These are phyloP conservation scores for Penaeus japonicus DNA, from an alignment of 1,140 invertebrate genomes.

Conservation along the genomic window DNA sequence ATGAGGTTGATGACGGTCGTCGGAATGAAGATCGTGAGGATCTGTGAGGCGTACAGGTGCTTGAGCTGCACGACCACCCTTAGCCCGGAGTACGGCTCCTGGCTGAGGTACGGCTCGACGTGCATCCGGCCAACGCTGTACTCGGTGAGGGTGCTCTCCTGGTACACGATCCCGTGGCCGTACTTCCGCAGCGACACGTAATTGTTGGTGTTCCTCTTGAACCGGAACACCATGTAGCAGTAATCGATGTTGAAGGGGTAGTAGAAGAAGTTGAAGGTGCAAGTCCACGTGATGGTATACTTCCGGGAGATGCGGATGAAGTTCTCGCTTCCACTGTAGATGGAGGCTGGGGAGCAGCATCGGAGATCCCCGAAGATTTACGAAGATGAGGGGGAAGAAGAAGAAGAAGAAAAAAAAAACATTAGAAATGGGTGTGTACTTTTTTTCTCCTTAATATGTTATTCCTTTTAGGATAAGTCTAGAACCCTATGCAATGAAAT, in stretches of 20 bases:
- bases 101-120: not conserved
- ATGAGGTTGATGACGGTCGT: not conserved
- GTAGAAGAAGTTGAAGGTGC: constrained; percentile 58
- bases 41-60: constrained; percentile 15
- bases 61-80: constrained; percentile 4
- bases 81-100: constrained; percentile 6
- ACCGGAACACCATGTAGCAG: constrained; percentile 51
- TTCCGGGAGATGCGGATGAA: constrained; percentile 44
- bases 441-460: too few relatives aligned
- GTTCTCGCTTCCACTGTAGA: constrained; percentile 44
- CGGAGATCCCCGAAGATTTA: too few relatives aligned
- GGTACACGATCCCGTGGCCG: constrained; percentile 33
- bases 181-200: constrained; percentile 41
- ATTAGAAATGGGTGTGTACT: too few relatives aligned
- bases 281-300: constrained; percentile 51
- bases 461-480: too few relatives aligned
- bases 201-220: constrained; percentile 47
- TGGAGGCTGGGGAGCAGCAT: constrained; percentile 4
- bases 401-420: too few relatives aligned
- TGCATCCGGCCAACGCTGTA: not conserved
- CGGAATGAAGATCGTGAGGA: not conserved
- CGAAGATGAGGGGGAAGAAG: too few relatives aligned
- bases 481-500: too few relatives aligned
- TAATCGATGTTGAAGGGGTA: constrained; percentile 58
- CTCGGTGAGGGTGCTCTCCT: constrained; percentile 13